Base-by-base conservation (phyloP, 2,113 vertebrate genomes). In the Aegotheles bennettii region DNA sequence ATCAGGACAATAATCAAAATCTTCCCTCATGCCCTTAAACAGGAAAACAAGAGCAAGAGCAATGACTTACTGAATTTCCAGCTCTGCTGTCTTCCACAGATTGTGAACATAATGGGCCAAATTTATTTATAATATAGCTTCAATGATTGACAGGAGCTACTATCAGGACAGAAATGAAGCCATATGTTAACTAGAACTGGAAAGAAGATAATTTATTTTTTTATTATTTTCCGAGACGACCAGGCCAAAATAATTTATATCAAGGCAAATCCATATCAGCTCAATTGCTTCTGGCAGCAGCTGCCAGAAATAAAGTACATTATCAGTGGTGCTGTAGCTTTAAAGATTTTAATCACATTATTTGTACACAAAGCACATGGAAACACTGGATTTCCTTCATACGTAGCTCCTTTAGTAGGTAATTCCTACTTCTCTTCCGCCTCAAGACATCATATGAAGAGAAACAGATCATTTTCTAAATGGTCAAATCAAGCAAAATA, bases 171-270 rank as follows among this genome's bases (percentile, higher is more conserved):
- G 28, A 89, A 90, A 67, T 13, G 38, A 95, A 57, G 26, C 9
- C 12, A 17, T 5, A 3, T 21, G 28, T 64, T 84, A 90, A 83
- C 25, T 20, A 94, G 36, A 95, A 74, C 67, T 25, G 90, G 54
- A 87, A 87, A 89, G 36, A 33, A 18, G 33, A 63, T 59, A 16
- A 81, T 57, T 91, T 69, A 79, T n/a, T 92, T 95, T n/a, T 89
- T 78, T 47, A 35, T 38, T 84, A 63, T 76, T 82, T 90, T 95
- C 84, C 94, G 56, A 88, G 53, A 92, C 28, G 85, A 95, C 17
- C 20, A 74, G 14, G 7, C 81, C 24, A 96, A 96, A 94, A 77
- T 93, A 87, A 78, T 89, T 51, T 93, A 35, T 61, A 90, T 16
- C 63, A 86, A 48, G 12, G 20, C 33, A 89, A 94, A 94, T 90